A percentile compares a stretch with the other conserved stretches of the same genome.
phyloP scores from a whole-genome alignment of 2,797 vertebrate genomes.

The Myotis planiceps region DNA sequence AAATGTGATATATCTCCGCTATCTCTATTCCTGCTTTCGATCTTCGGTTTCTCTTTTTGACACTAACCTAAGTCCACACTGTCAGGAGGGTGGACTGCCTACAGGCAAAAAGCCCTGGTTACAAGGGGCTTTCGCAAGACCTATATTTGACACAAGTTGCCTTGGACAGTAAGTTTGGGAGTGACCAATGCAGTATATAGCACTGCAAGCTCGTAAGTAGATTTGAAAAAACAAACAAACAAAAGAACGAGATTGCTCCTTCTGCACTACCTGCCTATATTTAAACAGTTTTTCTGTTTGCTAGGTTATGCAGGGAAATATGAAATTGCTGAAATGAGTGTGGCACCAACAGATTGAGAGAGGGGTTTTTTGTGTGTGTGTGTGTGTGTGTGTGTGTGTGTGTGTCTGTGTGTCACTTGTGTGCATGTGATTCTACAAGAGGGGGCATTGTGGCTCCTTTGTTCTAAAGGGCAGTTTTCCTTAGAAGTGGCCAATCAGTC shows the following conservation, averaged over 20 bases:
- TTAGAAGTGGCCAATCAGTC: slow-evolving; percentile 83
- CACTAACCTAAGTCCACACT: not conserved
- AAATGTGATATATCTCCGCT: not conserved
- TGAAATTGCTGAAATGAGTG: not conserved
- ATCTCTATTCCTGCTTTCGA: not conserved
- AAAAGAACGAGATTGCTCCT: not conserved
- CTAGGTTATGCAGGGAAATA: slow-evolving; percentile 64
- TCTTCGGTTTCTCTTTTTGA: not conserved
- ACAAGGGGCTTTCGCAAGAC: slow-evolving; percentile 1
- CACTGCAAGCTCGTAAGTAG: not conserved
- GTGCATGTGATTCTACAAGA: not conserved
- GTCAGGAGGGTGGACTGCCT: slow-evolving; percentile 49
- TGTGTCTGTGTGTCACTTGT: not conserved
- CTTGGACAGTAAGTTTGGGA: slow-evolving; percentile 51
- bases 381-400: not conserved
- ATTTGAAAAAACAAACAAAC: not conserved
- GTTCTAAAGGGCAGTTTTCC: slow-evolving; percentile 72
- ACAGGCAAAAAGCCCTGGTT: not conserved
- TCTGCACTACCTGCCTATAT: not conserved
- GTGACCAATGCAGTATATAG: slow-evolving; percentile 9
- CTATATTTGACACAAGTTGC: slow-evolving; percentile 71
- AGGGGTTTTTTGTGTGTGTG: not conserved
- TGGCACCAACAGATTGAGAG: not conserved
- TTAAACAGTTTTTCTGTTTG: slow-evolving; percentile 44
- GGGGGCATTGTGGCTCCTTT: slow-evolving; percentile 54